Conservation (phyloP, 2,797 vertebrate species). For the Aselliscus stoliczkanus region DNA sequence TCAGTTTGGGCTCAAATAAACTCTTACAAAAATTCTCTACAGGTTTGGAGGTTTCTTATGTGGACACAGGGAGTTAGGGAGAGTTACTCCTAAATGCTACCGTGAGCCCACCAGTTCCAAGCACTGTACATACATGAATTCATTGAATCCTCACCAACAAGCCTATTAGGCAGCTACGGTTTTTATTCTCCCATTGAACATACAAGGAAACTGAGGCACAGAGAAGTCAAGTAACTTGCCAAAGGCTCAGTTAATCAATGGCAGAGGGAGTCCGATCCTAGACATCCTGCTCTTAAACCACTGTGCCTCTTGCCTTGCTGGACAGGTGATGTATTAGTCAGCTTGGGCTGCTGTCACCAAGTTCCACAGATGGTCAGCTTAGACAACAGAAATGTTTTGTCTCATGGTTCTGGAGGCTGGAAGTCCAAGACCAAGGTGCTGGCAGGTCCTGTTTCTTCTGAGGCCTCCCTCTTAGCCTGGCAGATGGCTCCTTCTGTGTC, state of each 20-base stretch:
- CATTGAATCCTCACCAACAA: not conserved
- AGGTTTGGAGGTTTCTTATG: not conserved
- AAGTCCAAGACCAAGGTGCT: not conserved
- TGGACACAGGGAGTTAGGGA: rapidly evolving
- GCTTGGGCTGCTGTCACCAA: rapidly evolving
- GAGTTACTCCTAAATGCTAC: rapidly evolving
- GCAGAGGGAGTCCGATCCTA: not conserved
- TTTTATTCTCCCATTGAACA: not conserved
- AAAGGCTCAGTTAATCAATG: not conserved
- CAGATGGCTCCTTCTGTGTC: not conserved
- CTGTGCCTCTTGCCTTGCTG: not conserved
- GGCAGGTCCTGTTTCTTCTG: not conserved
- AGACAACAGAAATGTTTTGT: not conserved
- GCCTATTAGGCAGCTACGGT: rapidly evolving
- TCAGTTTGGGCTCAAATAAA: not conserved
- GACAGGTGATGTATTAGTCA: not conserved
- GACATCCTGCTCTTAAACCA: not conserved
- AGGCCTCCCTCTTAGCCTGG: not conserved
- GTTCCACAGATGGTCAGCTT: rapidly evolving
- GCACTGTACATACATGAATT: rapidly evolving
- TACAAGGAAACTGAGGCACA: not conserved
- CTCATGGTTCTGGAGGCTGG: not conserved
- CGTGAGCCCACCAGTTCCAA: rapidly evolving
- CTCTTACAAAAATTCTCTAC: not conserved
- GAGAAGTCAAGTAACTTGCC: not conserved